Conservation (phyloP, 2,113 vertebrate species). For the Chloroceryle aenea region DNA sequence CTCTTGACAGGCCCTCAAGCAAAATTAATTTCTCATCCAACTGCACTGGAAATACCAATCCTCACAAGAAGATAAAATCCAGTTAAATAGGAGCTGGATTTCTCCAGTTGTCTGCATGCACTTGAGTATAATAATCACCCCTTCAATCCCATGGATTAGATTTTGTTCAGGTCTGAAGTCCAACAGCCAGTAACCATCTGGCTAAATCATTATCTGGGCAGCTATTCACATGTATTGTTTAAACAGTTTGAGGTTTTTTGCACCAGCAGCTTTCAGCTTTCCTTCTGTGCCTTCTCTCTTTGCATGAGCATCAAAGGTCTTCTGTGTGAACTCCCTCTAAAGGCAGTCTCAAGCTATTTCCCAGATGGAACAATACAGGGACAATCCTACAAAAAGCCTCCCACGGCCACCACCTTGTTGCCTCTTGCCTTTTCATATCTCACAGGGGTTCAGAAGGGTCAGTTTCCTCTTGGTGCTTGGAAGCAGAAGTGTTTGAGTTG, state of each 20-base stretch:
- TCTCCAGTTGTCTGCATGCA: background rate
- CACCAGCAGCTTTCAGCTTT: background rate
- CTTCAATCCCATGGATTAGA: background rate
- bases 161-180: background rate
- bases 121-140: background rate
- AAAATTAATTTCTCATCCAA: background rate
- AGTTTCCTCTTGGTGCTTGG: background rate
- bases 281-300: background rate
- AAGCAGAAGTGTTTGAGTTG: background rate
- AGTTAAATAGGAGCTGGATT: background rate
- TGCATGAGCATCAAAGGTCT: background rate
- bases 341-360: background rate
- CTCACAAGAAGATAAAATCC: background rate
- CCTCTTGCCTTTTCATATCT: background rate
- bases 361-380: background rate
- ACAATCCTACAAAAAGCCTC: background rate
- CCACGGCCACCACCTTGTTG: background rate
- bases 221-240: background rate
- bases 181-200: background rate
- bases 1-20: background rate
- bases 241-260: background rate
- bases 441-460: background rate
- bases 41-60: background rate
- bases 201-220: background rate
- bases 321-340: background rate